A percentile compares a stretch with the other conserved stretches of the same genome.
phyloP scores from a whole-genome alignment of 1,140 invertebrate genomes.

The Atopsyche davidsoni region DNA sequence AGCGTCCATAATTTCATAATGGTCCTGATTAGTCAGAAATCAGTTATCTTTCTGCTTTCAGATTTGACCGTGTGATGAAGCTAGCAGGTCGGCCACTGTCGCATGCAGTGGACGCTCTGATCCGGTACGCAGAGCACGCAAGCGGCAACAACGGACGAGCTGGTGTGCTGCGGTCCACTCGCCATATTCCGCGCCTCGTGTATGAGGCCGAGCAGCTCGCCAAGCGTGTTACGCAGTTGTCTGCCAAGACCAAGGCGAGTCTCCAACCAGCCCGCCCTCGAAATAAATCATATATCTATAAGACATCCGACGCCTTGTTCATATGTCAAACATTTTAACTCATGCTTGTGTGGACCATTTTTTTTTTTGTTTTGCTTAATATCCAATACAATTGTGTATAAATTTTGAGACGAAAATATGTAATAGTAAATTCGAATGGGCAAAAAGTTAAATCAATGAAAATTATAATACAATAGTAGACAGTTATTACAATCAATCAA shows the following conservation, averaged over 20 bases:
- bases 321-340: background rate
- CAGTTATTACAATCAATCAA: no score
- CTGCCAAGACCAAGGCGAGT: conserved; percentile 45
- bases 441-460: no score
- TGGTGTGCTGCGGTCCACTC: conserved; percentile 50
- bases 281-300: background rate
- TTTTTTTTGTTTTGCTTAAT: no score
- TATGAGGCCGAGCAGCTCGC: conserved; percentile 52
- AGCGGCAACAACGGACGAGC: conserved; percentile 34
- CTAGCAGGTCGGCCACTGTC: conserved; percentile 46
- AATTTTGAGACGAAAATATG: no score
- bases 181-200: conserved; percentile 48
- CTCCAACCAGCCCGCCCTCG: no score
- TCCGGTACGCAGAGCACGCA: conserved; percentile 45
- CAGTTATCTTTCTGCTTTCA: conserved; percentile 25
- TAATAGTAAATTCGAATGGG: no score
- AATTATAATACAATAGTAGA: no score
- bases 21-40: conserved; percentile 11
- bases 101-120: conserved; percentile 44
- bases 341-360: background rate
- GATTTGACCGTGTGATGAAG: conserved; percentile 49
- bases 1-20: conserved; percentile 10
- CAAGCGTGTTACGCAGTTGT: conserved; percentile 45
- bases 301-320: background rate
- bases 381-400: no score